Base-by-base conservation (phyloP, 2,888 invertebrate species). In the Sisyra terminalis region DNA sequence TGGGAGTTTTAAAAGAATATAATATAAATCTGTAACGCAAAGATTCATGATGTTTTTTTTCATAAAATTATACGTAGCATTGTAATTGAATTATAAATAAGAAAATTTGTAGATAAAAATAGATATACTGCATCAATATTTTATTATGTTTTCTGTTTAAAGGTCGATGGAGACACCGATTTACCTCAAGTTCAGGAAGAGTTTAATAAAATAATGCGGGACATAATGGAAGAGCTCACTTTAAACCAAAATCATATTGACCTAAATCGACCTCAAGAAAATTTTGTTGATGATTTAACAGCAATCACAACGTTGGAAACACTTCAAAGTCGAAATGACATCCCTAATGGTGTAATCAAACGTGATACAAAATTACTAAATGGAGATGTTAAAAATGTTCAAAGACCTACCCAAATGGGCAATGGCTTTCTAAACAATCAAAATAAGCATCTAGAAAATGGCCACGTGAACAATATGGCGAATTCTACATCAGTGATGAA, bases 141-240 rank as follows among this genome's bases (percentile, higher is more conserved):
- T 38, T 24, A 24, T 24, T 5, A 24, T 24, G 7, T 24, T 24
- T 24, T 24, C 24, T n/a, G 32, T 15, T 6, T 15, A 34, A 44
- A 85, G 86, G 80, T 88, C 45, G 88, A 88, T 54, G 88, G 88
- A 0, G 88, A 88, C 53, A 86, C 88, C 0, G 87, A 88, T 52
- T 74, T 79, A 6, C 63, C 71, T 0, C 76, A 78, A 6, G 87
- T 88, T 0, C 82, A 84, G 53, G 69, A 74, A 17, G 85, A 86
- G 56, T 87, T 87, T 60, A 73, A 75, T 41, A 68, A 73, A 17
- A 73, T 79, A 1, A 67, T 86, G 17, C 64, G 73, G 13, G 75
- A 78, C 47, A 74, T 83, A 54, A 75, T 84, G 58, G 71, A 75
- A 50, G 71, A 72, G 49, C 64, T 75, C 17, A 38, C 37, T 11